Base-by-base conservation (phyloP, 1,140 invertebrate genomes). In the Antheraea mylitta region DNA sequence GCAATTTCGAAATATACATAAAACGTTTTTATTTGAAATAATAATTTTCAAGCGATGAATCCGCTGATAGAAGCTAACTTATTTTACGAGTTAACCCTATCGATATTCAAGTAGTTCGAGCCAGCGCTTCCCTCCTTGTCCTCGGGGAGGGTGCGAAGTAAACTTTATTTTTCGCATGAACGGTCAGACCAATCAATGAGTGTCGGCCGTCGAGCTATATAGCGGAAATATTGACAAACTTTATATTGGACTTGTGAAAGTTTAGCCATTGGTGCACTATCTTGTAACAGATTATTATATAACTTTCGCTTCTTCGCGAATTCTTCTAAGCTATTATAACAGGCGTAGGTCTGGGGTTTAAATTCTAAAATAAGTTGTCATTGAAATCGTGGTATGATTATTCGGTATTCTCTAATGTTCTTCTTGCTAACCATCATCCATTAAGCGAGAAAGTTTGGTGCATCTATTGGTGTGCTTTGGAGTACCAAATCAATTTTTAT, bases 181-280 rank as follows among this genome's bases (percentile, higher is more conserved):
- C 68, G 77, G 64, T 36, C 71, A 58, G 67, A 68, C 76, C 79
- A 83, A 83, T 83, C 81, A 83, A 78, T 77, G 75, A 73, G 72
- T 72, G 74, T 75, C 71, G 67, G 58, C 66, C 69, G 71, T 53
- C 64, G 65, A 63, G 64, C 64, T 13, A n/a, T 53, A 73, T 69
- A 77, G 70, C 71, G 77, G 75, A 81, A 78, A 77, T 81, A 83
- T 81, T 77, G 77, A 80, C 76, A 81, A 83, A 81, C 69, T 80
- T 81, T 81, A 61, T 83, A 83, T 78, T 75, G 74, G 74, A 78
- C 58, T 77, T 76, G 61, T 73, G 45, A 74, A 72, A 72, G 70
- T 72, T 69, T 67, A 53, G 11, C 18, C 18, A 11, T 30, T 13
- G 19, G 19, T 61, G 19, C 60, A 61, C 19, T 30, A 6, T 36